phyloP scores from a whole-genome alignment of 2,797 vertebrate genomes.

The Phalloptychus januarius region DNA sequence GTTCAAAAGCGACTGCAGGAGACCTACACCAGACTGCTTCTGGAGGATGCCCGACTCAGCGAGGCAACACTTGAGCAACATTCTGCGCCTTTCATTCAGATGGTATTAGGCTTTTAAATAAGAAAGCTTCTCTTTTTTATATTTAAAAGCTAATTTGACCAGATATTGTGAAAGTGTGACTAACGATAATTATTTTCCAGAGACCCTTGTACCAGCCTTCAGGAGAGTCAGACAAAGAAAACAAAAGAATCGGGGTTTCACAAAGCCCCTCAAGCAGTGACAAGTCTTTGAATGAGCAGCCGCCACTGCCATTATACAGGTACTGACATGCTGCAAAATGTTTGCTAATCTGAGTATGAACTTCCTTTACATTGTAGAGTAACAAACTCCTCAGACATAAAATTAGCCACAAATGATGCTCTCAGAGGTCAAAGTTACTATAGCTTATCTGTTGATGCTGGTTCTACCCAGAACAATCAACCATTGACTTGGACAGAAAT shows the following conservation, averaged over 20 bases:
- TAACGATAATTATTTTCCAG: conserved; percentile 58
- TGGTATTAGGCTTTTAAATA: conserved; percentile 45
- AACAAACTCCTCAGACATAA: background rate
- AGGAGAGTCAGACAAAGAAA: conserved; percentile 98
- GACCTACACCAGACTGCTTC: conserved; percentile 89
- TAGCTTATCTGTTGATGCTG: conserved; percentile 10
- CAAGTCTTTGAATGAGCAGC: conserved; percentile 88
- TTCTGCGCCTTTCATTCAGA: conserved; percentile 33
- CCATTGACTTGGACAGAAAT: conserved; percentile 42
- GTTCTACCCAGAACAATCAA: conserved; percentile 6
- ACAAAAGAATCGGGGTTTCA: conserved; percentile 89
- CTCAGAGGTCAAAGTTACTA: background rate
- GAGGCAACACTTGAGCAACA: conserved; percentile 72
- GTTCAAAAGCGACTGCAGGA: conserved; percentile 85
- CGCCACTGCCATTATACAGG: conserved; percentile 74
- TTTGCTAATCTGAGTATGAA: conserved; percentile 37
- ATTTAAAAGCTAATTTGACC: background rate
- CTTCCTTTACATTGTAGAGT: background rate
- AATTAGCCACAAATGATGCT: conserved; percentile 6
- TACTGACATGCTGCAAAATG: conserved; percentile 42
- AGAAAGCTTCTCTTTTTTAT: background rate
- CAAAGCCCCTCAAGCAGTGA: conserved; percentile 95
- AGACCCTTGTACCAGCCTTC: conserved; percentile 93
- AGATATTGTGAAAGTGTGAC: background rate
- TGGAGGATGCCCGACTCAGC: conserved; percentile 81